Percentiles rank a stretch among this genome's conserved stretches.
Evolutionary conservation across 2,797 vertebrate species (phyloP).

Genomic region (Fundulus diaphanus): DNA sequence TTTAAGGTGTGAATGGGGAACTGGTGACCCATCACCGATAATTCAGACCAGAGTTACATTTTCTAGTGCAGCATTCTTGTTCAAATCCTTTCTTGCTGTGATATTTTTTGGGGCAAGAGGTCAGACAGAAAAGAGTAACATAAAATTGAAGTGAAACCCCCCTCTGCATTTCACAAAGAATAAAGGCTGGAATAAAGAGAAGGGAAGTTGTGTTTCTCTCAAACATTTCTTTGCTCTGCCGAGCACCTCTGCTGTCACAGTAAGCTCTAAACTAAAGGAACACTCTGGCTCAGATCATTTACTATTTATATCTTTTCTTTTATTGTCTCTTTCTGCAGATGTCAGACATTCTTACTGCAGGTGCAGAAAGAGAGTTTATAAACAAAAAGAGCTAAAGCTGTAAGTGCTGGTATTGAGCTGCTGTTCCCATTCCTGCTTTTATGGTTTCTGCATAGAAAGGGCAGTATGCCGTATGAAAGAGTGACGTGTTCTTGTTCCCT

Average conservation of each 20-base stretch:
- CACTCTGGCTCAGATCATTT: not conserved
- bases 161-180: not conserved
- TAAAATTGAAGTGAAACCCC: too few relatives aligned
- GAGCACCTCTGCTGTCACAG: not conserved
- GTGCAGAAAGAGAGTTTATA: not conserved
- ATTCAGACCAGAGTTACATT: too few relatives aligned
- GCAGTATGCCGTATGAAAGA: not conserved
- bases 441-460: not conserved
- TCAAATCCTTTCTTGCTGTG: too few relatives aligned
- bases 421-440: not conserved
- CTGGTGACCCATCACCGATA: too few relatives aligned
- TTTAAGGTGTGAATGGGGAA: too few relatives aligned
- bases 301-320: constrained; percentile 2
- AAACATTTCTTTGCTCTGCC: not conserved
- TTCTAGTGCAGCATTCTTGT: too few relatives aligned
- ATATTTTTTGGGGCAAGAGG: too few relatives aligned
- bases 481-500: not conserved
- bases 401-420: not conserved
- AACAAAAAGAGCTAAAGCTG: not conserved
- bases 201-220: not conserved
- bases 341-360: not conserved
- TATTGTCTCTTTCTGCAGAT: not conserved
- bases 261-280: not conserved
- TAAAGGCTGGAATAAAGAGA: not conserved
- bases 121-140: too few relatives aligned